phyloP scores from a whole-genome alignment of 2,797 vertebrate genomes.

The Pangasius sanitwongsei region DNA sequence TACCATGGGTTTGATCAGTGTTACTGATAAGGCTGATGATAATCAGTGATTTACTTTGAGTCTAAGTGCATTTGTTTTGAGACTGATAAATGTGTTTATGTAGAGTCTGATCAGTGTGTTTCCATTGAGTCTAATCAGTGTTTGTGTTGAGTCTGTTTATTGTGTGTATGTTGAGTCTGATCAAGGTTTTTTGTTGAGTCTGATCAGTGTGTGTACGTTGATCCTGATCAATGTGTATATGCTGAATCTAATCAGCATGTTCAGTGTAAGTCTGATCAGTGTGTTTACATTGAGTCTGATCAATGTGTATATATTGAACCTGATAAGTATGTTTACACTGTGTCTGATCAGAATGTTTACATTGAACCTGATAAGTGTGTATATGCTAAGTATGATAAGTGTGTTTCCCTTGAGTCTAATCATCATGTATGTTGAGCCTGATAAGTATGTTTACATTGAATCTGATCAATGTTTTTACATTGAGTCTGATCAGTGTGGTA shows the following conservation, averaged over 20 bases:
- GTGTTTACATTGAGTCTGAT: background rate
- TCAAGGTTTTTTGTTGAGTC: background rate
- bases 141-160: background rate
- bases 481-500: background rate
- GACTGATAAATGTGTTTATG: background rate
- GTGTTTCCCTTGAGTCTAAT: background rate
- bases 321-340: background rate
- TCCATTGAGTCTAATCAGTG: background rate
- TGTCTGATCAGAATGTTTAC: background rate
- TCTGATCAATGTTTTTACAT: background rate
- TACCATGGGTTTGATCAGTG: too few species aligned
- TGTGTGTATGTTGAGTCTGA: background rate
- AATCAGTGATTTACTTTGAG: background rate
- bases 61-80: background rate
- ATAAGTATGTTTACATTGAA: too few species aligned
- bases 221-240: background rate
- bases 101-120: background rate
- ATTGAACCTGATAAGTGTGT: background rate
- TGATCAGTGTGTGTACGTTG: background rate
- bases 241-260: background rate
- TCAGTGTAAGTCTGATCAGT: background rate
- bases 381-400: too few species aligned
- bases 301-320: background rate
- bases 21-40: background rate
- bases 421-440: too few species aligned